Evolutionary conservation across 2,888 invertebrate species (phyloP), one percentile per base, ranked within the genome.

Genomic region (Onthophagus sagittarius): DNA sequence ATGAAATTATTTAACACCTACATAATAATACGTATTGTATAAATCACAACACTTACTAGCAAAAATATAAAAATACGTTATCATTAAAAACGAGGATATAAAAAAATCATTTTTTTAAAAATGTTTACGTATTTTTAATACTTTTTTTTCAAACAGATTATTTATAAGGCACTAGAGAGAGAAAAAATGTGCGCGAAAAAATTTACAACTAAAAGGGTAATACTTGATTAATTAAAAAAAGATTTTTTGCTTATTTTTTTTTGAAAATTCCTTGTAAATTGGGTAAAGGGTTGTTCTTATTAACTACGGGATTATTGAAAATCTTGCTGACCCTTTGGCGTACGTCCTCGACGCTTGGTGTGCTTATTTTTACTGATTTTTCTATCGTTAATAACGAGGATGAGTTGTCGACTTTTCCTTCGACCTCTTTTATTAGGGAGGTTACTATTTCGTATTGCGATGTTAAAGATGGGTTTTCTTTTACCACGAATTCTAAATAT

Each of bases 301-400:
- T 86, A 53, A 85, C 84, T 70, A 86, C 85, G 76, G 83, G 83
- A 76, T 83, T 84, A 73, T 81, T 82, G 75, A 90, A 90, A 77
- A 90, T 89, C 79, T 90, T 90, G 75, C 88, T 88, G 79, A 90
- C 86, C 79, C 88, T 86, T 77, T 89, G 88, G 69, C 87, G 86
- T 86, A 90, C 88, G 72, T 90, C 90, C 80, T 90, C 90, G 63
- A 89, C 88, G 5, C 88, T 87, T 78, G 88, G 88, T 32, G 87
- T 88, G 69, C 81, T 81, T 11, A 83, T 78, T 76, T 78, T 81
- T 65, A 73, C 80, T 53, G 75, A 76, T 71, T 73, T 76, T 67
- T 78, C 80, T 39, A 69, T 74, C 6, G 77, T 64, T 39, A 72
- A 74, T 64, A 73, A 77, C 5, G 79, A 74, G 9, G 77, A 64